phyloP scores from a whole-genome alignment of 2,113 vertebrate genomes.

The Paramisgurnus dabryanus region DNA sequence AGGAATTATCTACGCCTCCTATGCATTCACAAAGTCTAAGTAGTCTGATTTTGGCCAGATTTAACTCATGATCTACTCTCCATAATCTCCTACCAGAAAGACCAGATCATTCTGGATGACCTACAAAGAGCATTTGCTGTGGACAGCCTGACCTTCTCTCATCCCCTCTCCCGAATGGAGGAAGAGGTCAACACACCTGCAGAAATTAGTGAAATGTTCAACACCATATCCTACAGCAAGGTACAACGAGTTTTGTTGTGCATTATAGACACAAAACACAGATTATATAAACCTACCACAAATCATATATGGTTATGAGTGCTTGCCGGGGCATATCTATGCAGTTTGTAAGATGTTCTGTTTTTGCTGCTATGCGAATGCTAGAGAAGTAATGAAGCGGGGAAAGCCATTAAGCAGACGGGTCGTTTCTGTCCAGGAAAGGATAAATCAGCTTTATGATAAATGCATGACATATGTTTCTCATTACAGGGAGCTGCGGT shows the following conservation, averaged over 20 bases:
- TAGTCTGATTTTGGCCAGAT: not conserved
- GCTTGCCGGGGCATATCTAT: too few species aligned
- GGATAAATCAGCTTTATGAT: not conserved
- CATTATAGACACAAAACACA: not conserved
- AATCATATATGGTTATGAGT: not conserved
- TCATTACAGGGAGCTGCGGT: conserved; percentile 83
- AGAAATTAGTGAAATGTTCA: conserved; percentile 89
- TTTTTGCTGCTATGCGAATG: too few species aligned
- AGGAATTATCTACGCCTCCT: too few species aligned
- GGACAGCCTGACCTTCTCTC: conserved; percentile 85
- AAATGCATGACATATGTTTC: conserved; percentile 22
- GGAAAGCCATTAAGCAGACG: not conserved
- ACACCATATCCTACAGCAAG: conserved; percentile 92
- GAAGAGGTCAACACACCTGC: conserved; percentile 79
- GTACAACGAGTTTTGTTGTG: conserved; percentile 56
- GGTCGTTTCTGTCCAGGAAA: not conserved
- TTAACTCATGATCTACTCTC: conserved; percentile 16
- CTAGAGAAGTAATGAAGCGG: not conserved
- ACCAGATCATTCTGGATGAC: conserved; percentile 80
- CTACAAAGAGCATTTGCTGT: conserved; percentile 81
- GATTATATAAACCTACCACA: not conserved
- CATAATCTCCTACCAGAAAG: conserved; percentile 73
- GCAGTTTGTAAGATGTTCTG: too few species aligned
- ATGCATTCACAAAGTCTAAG: too few species aligned
- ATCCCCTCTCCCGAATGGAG: conserved; percentile 81